Evolutionary conservation across 2,888 invertebrate genomes (phyloP).

Genomic region (Andrena praecox): DNA sequence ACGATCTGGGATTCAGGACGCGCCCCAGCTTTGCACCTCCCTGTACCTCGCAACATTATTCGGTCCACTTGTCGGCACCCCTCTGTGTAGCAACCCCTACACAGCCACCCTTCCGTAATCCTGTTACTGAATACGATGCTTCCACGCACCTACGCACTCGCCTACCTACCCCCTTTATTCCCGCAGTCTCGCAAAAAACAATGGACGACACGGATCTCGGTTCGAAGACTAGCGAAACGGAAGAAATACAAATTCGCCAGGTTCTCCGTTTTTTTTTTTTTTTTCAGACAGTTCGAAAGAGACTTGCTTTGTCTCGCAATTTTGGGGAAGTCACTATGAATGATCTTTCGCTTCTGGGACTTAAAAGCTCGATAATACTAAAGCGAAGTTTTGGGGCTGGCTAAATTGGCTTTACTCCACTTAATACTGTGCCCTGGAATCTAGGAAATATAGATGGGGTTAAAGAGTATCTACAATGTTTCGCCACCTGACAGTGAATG

Average conservation of each 20-base stretch:
- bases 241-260: slow-evolving; percentile 5
- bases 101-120: slow-evolving; percentile 76
- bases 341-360: no score
- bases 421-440: no score
- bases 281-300: not conserved
- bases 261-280: not conserved
- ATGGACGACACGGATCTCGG: slow-evolving; percentile 50
- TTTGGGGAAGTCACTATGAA: no score
- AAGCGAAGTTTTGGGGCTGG: no score
- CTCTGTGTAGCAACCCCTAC: slow-evolving; percentile 66
- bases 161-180: slow-evolving; percentile 46
- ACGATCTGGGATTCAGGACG: slow-evolving; percentile 41
- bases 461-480: no score
- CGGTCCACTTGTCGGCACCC: slow-evolving; percentile 81
- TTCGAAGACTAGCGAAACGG: slow-evolving; percentile 24
- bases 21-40: slow-evolving; percentile 64
- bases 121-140: slow-evolving; percentile 75
- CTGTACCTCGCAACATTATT: slow-evolving; percentile 77
- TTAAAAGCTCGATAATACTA: no score
- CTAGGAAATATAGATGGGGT: no score
- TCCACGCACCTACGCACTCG: slow-evolving; percentile 69
- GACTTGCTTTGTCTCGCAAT: not conserved
- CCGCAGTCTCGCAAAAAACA: slow-evolving; percentile 65
- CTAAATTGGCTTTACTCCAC: no score
- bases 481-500: no score